Base-by-base conservation (phyloP, 2,888 invertebrate genomes). In the Homarus gammarus region DNA sequence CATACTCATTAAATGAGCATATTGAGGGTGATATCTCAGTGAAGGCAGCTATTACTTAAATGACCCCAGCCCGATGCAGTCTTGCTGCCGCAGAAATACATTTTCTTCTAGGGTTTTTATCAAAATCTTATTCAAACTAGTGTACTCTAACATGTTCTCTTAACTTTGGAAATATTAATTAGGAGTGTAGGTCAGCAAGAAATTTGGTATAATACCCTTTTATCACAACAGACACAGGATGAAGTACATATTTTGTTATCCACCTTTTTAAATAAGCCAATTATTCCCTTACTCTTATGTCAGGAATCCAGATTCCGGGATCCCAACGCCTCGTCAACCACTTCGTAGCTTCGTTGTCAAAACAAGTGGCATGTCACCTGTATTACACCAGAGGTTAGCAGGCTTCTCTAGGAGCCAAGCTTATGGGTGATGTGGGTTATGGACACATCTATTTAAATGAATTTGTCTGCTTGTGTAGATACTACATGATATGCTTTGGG, bases 251-350 rank as follows among this genome's bases (percentile, higher is more conserved):
- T 12, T 8, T 27, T 27, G 27, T 64, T 5, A 22, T 12, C 31
- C 27, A 64, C 27, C 6, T 27, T 27, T 27, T 64, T 31, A 64
- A 64, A 22, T 64, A 10, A 31, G 68, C 82, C 27, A n/a, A 15
- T 70, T 49, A 68, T 27, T 49, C 61, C 33, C 82, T 64, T 81
- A 40, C 88, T 51, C 64, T 44, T 68, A n/a, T 68, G 44, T 70
- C 78, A 89, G 88, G 83, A 64, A 61, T 40, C 77, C 83, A 33
- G 72, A 27, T 49, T 78, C 78, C 49, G 88, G 88, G 51, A 22
- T 89, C 12, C 84, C 88, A 64, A 77, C 88, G 18, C 88, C 88
- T 61, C 88, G 88, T 15, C 84, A 82, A 78, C 88, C 88, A n/a
- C 78, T 89, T 38, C 87, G 51, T 44, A 22, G 61, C 38, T 40